Evolutionary conservation across 1,140 invertebrate genomes (phyloP), one percentile per base, ranked within the genome.

Genomic region (Cherax destructor): DNA sequence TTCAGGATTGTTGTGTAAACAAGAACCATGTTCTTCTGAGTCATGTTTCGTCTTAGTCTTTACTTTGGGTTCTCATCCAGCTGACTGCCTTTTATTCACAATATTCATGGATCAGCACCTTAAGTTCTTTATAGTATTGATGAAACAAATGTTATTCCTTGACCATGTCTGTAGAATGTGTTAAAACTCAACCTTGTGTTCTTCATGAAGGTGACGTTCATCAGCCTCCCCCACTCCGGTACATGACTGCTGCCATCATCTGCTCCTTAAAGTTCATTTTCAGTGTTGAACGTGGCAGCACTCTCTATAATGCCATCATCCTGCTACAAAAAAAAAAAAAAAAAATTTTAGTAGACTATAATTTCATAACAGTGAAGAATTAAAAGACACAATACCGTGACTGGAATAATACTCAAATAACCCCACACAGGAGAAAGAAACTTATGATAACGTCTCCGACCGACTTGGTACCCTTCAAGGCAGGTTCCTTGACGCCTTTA

Each of bases 301-400:
- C 56, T 83, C 59, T 83, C 81, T 47, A 83, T 83, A 11, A 83
- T 52, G 2, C 81, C 81, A 18, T 83, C 81, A 83, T 69, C 81
- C 81, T 69, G 81, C 77, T 49, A 9, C 5, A 50, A 21, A 30
- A 56, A 16, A 41, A 16, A 16, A n/a, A 77, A 41, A 77, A n/a
- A 9, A 41, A 7, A 41, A n/a, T n/a, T 18, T 69, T 69, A 69
- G n/a, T 69, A 13, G 65, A 69, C n/a, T 69, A 69, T 69, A 18
- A 69, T 69, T 69, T 13, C 65, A 41, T 69, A n/a, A n/a, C 65
- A n/a, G 13, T 13, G 30, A 41, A 41, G 0, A 41, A 41, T 41
- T 1, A 41, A 41, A 41, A 41, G 30, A 41, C 30, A 41, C 30
- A 41, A 41, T 41, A 41, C 30, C 30, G 30, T 41, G 30, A 41